Base-by-base conservation (phyloP, 2,113 vertebrate species). In the Myrmecobius fasciatus region DNA sequence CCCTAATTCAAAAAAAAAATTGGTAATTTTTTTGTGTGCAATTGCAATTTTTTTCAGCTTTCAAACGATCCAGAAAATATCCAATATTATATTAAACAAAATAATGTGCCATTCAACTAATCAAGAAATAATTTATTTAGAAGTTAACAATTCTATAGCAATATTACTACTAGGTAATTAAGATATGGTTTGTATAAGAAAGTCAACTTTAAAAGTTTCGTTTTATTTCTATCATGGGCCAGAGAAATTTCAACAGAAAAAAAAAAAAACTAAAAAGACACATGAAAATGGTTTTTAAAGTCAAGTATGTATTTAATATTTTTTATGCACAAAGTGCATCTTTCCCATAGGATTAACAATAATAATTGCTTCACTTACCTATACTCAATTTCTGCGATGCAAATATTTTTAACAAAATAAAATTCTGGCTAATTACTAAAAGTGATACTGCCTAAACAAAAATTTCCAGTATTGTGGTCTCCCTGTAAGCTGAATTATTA, bases 321-420 rank as follows among this genome's bases (percentile, higher is more conserved):
- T 95, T 95, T 95, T 26, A 94, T 53, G 92, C 25, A 91, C 51
- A 96, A 95, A 96, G 88, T 26, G 49, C 92, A 26, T 26, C 92
- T 52, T 75, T 51, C 43, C 89, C 75, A 91, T 25, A 92, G 94
- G 92, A 89, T 91, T 43, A 94, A 88, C 43, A 95, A 48, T 52
- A 53, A 90, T 93, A 97, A 97, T 46, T 91, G 91, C 25, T 46
- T 97, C 95, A 31, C 51, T 75, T 90, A 9, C 48, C 88, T 46
- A 91, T 46, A 92, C 9, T 90, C 1, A 89, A 95, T 48, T 48
- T 54, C 43, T 28, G 28, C 26, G 52, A 92, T 46, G 92, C 67
- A 90, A 48, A 22, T 53, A 67, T 49, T 89, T 53, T 43, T 94
- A 52, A 25, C 94, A 96, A 54, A n/a, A 90, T 52, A 75, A 90